phyloP scores from a whole-genome alignment of 2,113 vertebrate species.

The Clarias macrocephalus region DNA sequence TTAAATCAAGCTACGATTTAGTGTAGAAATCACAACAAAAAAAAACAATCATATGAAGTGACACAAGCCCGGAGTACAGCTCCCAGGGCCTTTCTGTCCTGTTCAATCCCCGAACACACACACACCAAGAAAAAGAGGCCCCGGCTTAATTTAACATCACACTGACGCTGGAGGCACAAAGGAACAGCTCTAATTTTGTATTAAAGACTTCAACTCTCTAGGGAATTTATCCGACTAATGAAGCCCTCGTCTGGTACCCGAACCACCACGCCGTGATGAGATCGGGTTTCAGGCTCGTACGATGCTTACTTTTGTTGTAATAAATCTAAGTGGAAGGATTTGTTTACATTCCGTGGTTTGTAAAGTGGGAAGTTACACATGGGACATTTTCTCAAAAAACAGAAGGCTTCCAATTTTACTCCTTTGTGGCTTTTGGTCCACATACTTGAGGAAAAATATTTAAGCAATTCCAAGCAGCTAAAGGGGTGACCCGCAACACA shows the following conservation, averaged over 20 bases:
- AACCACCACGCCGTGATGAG: not conserved
- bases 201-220: conserved; percentile 39
- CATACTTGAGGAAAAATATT: not conserved
- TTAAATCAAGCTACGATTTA: not conserved
- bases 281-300: not conserved
- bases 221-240: conserved; percentile 48
- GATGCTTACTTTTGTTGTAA: not conserved
- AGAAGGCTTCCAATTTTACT: not conserved
- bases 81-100: conserved; percentile 5
- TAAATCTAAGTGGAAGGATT: too few species aligned
- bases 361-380: not conserved
- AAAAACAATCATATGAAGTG: not conserved
- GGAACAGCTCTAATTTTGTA: conserved; percentile 43
- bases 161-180: conserved; percentile 40
- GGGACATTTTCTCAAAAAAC: not conserved
- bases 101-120: conserved; percentile 2
- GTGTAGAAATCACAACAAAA: conserved; percentile 43
- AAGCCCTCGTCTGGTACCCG: conserved; percentile 29
- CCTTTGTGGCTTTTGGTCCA: not conserved
- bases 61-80: not conserved
- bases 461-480: not conserved
- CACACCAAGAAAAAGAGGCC: conserved; percentile 44
- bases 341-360: not conserved
- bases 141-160: conserved; percentile 49
- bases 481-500: not conserved